Conservation (phyloP, 2,113 vertebrate species). For the Gymnogyps californianus region DNA sequence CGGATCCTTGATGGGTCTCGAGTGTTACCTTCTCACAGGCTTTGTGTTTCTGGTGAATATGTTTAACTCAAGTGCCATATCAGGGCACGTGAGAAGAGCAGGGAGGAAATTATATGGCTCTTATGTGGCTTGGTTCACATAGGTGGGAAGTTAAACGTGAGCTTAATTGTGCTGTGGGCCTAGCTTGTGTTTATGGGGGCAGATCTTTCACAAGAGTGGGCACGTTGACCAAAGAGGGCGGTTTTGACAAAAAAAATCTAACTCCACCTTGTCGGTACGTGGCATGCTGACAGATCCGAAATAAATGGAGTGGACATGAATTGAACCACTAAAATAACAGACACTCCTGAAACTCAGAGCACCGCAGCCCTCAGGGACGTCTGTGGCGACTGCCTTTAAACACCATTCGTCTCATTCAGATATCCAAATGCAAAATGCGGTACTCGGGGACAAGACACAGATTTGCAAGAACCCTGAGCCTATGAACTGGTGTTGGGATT, state of each 20-base stretch:
- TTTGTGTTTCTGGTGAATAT: background rate
- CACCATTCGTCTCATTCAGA: fast-evolving
- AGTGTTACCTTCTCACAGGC: background rate
- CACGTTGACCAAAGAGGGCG: background rate
- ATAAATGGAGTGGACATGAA: background rate
- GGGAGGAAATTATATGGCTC: background rate
- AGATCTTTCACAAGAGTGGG: background rate
- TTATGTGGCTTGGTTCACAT: background rate
- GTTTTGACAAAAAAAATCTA: background rate
- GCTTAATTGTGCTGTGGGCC: background rate
- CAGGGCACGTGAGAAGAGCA: background rate
- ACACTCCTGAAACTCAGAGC: background rate
- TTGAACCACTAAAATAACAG: background rate
- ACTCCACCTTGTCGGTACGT: background rate
- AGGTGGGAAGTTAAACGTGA: background rate
- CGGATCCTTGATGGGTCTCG: background rate
- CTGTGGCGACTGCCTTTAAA: background rate
- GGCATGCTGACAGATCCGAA: background rate
- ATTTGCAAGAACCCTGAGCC: background rate
- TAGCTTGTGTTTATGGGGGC: background rate
- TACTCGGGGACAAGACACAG: fast-evolving
- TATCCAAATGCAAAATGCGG: background rate
- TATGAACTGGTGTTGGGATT: background rate
- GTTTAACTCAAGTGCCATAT: background rate
- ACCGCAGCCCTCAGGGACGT: fast-evolving